Evolutionary conservation across 2,888 invertebrate species (phyloP).

Genomic region (Drosophila peninsularis): DNA sequence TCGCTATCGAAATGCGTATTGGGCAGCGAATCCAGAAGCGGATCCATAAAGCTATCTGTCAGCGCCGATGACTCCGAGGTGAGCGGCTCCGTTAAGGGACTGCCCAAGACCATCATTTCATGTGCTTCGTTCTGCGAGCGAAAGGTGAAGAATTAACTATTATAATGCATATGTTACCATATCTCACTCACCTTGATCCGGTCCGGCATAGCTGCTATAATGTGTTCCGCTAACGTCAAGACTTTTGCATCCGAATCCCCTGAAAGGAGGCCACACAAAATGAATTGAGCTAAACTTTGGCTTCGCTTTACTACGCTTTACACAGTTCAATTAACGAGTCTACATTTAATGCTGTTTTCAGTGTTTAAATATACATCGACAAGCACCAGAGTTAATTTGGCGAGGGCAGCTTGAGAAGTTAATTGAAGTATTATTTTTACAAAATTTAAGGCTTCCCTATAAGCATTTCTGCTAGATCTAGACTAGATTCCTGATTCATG

Average conservation of each 20-base stretch:
- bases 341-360: slow-evolving; percentile 41
- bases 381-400: slow-evolving; percentile 38
- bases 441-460: background rate
- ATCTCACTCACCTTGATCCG: slow-evolving; percentile 92
- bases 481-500: too few relatives aligned
- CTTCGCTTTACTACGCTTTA: background rate
- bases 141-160: background rate
- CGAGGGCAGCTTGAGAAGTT: slow-evolving; percentile 30
- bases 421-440: too few relatives aligned
- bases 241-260: slow-evolving; percentile 97
- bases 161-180: too few relatives aligned
- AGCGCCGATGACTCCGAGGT: slow-evolving; percentile 84
- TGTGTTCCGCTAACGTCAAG: slow-evolving; percentile 97
- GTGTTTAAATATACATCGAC: slow-evolving; percentile 51
- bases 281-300: slow-evolving; percentile 17
- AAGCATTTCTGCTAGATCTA: background rate
- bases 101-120: slow-evolving; percentile 87
- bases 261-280: slow-evolving; percentile 84
- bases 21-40: slow-evolving; percentile 88
- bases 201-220: slow-evolving; percentile 99
- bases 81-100: slow-evolving; percentile 86
- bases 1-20: slow-evolving; percentile 89
- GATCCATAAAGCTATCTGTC: slow-evolving; percentile 91
- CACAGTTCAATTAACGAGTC: slow-evolving; percentile 40
- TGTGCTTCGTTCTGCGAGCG: slow-evolving; percentile 92